These are phyloP conservation scores for Sphaerophoria rueppellii DNA, from an alignment of 2,888 invertebrate genomes.

Conservation along the genomic window DNA sequence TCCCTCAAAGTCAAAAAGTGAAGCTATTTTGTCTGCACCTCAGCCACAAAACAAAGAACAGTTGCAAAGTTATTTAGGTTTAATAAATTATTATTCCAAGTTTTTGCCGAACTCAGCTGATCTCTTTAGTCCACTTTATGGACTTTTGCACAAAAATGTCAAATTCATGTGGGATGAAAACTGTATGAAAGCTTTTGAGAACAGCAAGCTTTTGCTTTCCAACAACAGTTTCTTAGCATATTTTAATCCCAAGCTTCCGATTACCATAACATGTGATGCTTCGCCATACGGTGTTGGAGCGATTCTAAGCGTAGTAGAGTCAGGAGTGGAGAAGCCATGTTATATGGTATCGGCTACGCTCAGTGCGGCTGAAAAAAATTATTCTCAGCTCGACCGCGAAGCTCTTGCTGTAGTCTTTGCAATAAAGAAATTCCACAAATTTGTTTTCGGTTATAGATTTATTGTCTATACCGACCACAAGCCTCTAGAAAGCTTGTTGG, in stretches of 20 bases:
- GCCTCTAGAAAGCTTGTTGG: slow-evolving; percentile 20
- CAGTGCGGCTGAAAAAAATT: slow-evolving; percentile 44
- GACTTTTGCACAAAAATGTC: slow-evolving; percentile 46
- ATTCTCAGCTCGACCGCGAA: slow-evolving; percentile 8
- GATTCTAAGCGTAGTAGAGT: slow-evolving; percentile 26
- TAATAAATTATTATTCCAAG: background rate
- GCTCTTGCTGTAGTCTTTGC: slow-evolving; percentile 14
- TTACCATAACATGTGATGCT: slow-evolving; percentile 47
- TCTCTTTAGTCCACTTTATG: slow-evolving; percentile 28
- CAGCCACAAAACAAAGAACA: slow-evolving; percentile 15
- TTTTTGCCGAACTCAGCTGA: slow-evolving; percentile 33
- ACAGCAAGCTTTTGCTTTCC: slow-evolving; percentile 24
- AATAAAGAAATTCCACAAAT: slow-evolving; percentile 21
- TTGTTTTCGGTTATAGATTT: slow-evolving; percentile 15
- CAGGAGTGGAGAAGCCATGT: slow-evolving; percentile 50
- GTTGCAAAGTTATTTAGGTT: slow-evolving; percentile 39
- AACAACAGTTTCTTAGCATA: slow-evolving; percentile 24
- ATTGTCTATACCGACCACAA: slow-evolving; percentile 5
- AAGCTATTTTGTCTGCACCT: slow-evolving; percentile 43
- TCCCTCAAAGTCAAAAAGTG: slow-evolving; percentile 54
- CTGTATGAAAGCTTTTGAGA: slow-evolving; percentile 34
- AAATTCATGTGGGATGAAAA: slow-evolving; percentile 45
- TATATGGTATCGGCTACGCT: slow-evolving; percentile 36
- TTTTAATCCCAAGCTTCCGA: slow-evolving; percentile 30
- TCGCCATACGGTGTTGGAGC: slow-evolving; percentile 58